A percentile compares a stretch with the other conserved stretches of the same genome.
Conservation (phyloP, 2,113 vertebrate species). For the Thymallus thymallus region DNA sequence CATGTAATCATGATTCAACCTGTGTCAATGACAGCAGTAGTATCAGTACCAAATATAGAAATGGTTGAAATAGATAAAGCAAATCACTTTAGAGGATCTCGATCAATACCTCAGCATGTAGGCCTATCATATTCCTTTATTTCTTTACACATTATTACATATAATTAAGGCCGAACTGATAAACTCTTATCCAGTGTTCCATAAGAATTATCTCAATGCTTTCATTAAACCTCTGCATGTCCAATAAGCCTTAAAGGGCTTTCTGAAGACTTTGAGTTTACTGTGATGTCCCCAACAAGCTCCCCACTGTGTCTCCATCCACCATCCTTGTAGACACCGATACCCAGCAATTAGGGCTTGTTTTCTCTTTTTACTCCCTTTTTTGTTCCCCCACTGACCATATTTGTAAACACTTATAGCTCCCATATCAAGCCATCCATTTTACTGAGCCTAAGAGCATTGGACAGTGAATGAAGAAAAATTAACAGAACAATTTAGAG, state of each 20-base stretch:
- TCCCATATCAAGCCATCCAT: constrained; percentile 54
- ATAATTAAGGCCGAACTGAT: too few relatives aligned
- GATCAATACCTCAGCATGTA: background rate
- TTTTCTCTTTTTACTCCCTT: constrained; percentile 54
- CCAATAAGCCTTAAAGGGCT: constrained; percentile 54
- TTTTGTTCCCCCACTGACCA: constrained; percentile 35
- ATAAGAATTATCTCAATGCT: too few relatives aligned
- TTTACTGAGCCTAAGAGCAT: constrained; percentile 67
- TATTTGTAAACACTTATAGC: constrained; percentile 49
- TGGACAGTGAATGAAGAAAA: constrained; percentile 65
- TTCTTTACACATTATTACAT: too few relatives aligned
- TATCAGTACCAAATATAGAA: too few relatives aligned
- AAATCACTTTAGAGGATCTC: background rate
- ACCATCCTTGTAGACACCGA: constrained; percentile 30
- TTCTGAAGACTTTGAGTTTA: constrained; percentile 58
- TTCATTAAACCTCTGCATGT: constrained; percentile 42
- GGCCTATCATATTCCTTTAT: constrained; percentile 3
- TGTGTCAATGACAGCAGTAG: too few relatives aligned
- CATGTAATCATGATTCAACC: too few relatives aligned
- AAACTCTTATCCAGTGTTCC: too few relatives aligned
- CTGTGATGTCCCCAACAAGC: constrained; percentile 57
- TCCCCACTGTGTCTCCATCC: constrained; percentile 52
- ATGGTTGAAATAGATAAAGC: too few relatives aligned
- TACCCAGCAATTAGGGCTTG: constrained; percentile 72
- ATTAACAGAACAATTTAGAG: constrained; percentile 68